Conservation (phyloP, 2,113 vertebrate genomes). For the Siniperca knerii region DNA sequence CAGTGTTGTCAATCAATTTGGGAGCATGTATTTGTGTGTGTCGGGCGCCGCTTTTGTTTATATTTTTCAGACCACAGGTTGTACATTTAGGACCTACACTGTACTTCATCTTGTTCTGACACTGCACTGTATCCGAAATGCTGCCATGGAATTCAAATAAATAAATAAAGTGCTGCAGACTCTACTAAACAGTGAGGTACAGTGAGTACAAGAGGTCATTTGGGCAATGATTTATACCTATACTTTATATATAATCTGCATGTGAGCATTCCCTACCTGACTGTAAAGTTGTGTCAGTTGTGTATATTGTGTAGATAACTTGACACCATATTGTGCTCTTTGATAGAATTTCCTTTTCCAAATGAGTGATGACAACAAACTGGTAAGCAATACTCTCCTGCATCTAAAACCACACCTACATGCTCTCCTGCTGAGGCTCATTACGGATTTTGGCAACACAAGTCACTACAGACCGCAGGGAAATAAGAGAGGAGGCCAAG, state of each 20-base stretch:
- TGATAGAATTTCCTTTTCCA: not conserved
- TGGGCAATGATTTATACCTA: not conserved
- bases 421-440: constrained; percentile 26
- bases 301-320: not conserved
- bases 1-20: not conserved
- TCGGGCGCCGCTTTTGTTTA: not conserved
- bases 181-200: not conserved
- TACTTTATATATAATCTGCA: not conserved
- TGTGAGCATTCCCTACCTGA: not conserved
- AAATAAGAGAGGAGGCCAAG: constrained; percentile 29
- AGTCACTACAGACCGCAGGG: constrained; percentile 10
- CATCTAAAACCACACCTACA: constrained; percentile 17
- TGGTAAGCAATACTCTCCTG: not conserved
- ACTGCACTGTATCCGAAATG: not conserved
- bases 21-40: not conserved
- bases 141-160: not conserved
- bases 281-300: not conserved
- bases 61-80: not conserved
- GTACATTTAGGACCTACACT: not conserved
- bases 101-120: not conserved
- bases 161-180: not conserved
- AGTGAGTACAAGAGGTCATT: not conserved
- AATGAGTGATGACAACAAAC: constrained; percentile 32
- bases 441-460: constrained; percentile 36
- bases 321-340: not conserved